Conservation (phyloP, 2,113 vertebrate genomes). For the Brienomyrus brachyistius region DNA sequence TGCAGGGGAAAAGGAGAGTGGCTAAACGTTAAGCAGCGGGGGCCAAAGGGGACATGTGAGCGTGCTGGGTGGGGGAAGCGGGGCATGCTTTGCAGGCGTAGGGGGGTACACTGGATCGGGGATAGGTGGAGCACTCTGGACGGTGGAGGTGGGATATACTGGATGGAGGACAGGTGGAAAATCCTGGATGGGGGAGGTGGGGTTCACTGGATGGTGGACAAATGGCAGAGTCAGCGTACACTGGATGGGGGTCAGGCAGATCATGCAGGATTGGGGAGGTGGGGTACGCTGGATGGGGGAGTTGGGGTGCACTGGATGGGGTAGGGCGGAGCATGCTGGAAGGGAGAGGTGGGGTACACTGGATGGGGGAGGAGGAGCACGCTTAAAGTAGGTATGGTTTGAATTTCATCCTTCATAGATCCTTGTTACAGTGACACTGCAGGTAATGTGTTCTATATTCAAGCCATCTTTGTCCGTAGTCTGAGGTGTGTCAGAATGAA, state of each 20-base stretch:
- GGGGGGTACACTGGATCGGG: neutral
- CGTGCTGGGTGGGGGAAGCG: neutral
- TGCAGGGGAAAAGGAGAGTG: slow-evolving; percentile 14
- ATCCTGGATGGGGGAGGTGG: neutral
- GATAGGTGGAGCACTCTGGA: neutral
- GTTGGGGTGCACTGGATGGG: neutral
- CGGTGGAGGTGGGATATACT: neutral
- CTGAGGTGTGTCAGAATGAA: neutral
- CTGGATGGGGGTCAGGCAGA: neutral
- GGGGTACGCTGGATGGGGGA: neutral
- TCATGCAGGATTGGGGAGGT: too few species aligned
- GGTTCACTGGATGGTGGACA: neutral
- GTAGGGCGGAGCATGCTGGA: neutral
- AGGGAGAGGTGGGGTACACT: neutral
- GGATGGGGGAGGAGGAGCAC: neutral
- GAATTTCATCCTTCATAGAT: neutral
- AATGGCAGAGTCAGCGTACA: neutral
- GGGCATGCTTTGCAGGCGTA: neutral
- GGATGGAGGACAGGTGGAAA: neutral
- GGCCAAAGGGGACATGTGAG: neutral
- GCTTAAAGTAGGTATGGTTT: neutral
- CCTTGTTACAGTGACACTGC: neutral
- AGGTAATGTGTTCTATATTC: neutral
- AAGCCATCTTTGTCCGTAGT: neutral
- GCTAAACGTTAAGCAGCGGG: slow-evolving; percentile 26